phyloP scores from a whole-genome alignment of 1,140 invertebrate species.

The Lepidostoma basale region DNA sequence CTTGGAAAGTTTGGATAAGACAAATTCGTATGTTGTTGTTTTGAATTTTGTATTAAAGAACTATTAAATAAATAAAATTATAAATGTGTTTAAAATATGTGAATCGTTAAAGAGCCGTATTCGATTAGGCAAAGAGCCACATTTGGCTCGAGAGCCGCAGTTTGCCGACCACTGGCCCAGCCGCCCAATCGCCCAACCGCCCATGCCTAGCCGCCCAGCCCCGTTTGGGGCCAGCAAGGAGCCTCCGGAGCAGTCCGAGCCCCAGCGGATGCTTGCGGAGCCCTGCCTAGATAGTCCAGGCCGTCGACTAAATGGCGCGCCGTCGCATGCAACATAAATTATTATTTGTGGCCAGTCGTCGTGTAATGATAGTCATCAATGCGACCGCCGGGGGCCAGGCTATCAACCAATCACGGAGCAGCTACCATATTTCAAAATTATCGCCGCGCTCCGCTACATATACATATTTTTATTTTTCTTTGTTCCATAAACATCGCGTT shows the following conservation, averaged over 20 bases:
- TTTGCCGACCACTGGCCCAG: no score
- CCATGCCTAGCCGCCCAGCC: background rate
- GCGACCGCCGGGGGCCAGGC: conserved; percentile 43
- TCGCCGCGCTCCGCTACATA: conserved; percentile 29
- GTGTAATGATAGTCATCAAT: conserved; percentile 46
- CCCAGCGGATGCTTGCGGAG: no score
- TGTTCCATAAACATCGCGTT: conserved; percentile 43
- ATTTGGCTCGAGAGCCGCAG: no score
- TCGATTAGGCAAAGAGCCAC: no score
- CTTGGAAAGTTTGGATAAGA: no score
- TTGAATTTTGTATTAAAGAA: no score
- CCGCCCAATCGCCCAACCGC: no score
- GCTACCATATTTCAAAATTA: conserved; percentile 47
- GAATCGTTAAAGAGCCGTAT: no score
- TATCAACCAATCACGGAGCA: conserved; percentile 45
- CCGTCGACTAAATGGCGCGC: conserved; percentile 15
- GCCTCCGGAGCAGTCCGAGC: no score
- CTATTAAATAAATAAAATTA: no score
- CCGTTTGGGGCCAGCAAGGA: background rate
- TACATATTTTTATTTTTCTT: conserved; percentile 40
- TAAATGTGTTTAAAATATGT: no score
- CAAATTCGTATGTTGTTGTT: no score
- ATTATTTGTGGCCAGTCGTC: conserved; percentile 43
- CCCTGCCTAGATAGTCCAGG: conserved; percentile 9
- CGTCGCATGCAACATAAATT: conserved; percentile 39